These are phyloP conservation scores for Trichonephila clavipes DNA, from an alignment of 1,140 invertebrate genomes.

Conservation along the genomic window DNA sequence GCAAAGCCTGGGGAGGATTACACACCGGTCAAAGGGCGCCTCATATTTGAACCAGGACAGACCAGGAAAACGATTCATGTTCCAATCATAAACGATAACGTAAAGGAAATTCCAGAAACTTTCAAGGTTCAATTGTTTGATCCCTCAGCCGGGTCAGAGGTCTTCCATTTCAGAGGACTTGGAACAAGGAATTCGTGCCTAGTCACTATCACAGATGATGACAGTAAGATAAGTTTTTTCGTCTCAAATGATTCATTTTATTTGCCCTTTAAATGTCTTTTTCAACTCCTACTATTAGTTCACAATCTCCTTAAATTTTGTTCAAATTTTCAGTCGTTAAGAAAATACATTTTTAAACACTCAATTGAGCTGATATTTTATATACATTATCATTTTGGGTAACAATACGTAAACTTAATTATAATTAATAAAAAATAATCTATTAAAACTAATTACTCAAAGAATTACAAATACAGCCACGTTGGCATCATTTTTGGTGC, in stretches of 20 bases:
- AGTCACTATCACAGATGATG: slow-evolving; percentile 9
- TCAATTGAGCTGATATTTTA: too few relatives aligned
- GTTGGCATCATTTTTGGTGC: too few relatives aligned
- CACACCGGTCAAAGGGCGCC: slow-evolving; percentile 80
- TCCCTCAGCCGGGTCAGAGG: not conserved
- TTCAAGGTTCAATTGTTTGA: slow-evolving; percentile 19
- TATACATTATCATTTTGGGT: too few relatives aligned
- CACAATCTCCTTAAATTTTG: too few relatives aligned
- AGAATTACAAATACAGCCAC: too few relatives aligned
- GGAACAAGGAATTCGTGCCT: not conserved
- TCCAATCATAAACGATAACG: slow-evolving; percentile 83
- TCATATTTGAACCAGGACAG: slow-evolving; percentile 84
- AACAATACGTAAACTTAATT: too few relatives aligned
- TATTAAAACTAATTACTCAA: too few relatives aligned
- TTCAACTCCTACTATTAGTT: too few relatives aligned
- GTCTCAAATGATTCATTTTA: not conserved
- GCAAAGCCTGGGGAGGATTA: slow-evolving; percentile 84
- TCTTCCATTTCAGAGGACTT: not conserved
- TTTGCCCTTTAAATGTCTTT: not conserved
- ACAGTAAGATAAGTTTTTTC: not conserved
- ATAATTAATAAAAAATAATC: too few relatives aligned
- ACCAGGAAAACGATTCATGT: slow-evolving; percentile 83
- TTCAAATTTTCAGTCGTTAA: too few relatives aligned
- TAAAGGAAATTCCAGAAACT: not conserved
- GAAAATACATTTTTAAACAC: too few relatives aligned